Percentiles rank a stretch among this genome's conserved stretches.
These are phyloP conservation scores for Herpailurus yagouaroundi DNA, from an alignment of 2,113 vertebrate genomes.

Conservation along the genomic window DNA sequence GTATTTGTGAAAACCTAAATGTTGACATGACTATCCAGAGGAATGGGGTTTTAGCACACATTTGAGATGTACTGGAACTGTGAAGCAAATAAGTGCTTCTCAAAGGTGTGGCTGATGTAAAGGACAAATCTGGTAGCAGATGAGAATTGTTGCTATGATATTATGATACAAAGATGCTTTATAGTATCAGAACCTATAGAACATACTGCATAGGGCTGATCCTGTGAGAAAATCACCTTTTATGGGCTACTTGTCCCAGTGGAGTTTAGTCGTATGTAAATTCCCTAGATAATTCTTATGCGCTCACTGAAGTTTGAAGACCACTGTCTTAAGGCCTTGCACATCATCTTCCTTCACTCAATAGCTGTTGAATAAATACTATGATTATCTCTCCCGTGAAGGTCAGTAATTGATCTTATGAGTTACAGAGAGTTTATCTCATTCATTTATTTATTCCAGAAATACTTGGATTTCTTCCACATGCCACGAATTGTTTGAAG, in stretches of 20 bases:
- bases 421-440: conserved; percentile 19
- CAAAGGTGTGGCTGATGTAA: not conserved
- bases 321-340: not conserved
- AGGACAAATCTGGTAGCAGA: not conserved
- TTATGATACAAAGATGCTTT: not conserved
- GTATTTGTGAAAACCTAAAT: conserved; percentile 7
- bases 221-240: not conserved
- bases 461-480: not conserved
- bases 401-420: not conserved
- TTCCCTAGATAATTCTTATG: not conserved
- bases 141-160: not conserved
- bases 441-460: conserved; percentile 1
- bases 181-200: not conserved
- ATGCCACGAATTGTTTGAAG: not conserved
- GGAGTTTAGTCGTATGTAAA: not conserved
- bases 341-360: not conserved
- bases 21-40: not conserved
- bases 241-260: not conserved
- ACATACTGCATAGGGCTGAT: not conserved
- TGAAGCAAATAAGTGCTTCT: not conserved
- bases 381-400: not conserved
- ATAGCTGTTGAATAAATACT: not conserved
- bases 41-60: not conserved
- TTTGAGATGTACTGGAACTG: not conserved
- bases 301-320: not conserved